Base-by-base conservation (phyloP, 1,140 invertebrate species). In the Idris sp. region DNA sequence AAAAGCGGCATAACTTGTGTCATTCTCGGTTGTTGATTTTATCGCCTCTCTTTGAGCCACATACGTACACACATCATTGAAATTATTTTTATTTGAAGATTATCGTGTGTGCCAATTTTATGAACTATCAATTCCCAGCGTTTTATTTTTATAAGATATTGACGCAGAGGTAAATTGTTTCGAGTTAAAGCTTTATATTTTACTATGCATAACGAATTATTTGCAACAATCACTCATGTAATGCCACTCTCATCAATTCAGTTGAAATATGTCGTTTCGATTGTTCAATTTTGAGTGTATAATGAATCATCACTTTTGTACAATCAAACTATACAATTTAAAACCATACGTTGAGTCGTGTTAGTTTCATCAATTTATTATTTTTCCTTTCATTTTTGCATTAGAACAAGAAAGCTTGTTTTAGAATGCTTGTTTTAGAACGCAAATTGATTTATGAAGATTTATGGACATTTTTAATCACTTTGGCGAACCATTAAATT, bases 361-460 rank as follows among this genome's bases (percentile, higher is more conserved):
- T 30, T n/a, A 51, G 56, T 72, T 62, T 48, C 68, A 72, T 64
- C 58, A 62, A 62, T 65, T 61, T 35, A 68, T 74, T 72, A n/a
- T n/a, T n/a, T 54, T 30, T 38, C 53, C 18, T 16, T 18, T 35
- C 11, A 48, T 67, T 73, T 61, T 59, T 62, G 8, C 33, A 18
- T 9, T n/a, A 13, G 35, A 35, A n/a, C 41, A 62, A 71, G 26
- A 69, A 69, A 59, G 65, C 51, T 65, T 41, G 4, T n/a, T n/a
- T n/a, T n/a, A n/a, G n/a, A n/a, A n/a, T n/a, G n/a, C n/a, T n/a
- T n/a, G 31, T 44, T 40, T 58, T 25, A 43, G 15, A 11, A 13
- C 6, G 13, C 14, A 61, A 71, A 71, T 54, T 61, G 56, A 71
- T 71, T 61, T 53, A 61, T 71, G 33, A 54, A 61, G 31, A 30